Conservation (phyloP, 2,888 invertebrate species). For the Pheosia tremula region DNA sequence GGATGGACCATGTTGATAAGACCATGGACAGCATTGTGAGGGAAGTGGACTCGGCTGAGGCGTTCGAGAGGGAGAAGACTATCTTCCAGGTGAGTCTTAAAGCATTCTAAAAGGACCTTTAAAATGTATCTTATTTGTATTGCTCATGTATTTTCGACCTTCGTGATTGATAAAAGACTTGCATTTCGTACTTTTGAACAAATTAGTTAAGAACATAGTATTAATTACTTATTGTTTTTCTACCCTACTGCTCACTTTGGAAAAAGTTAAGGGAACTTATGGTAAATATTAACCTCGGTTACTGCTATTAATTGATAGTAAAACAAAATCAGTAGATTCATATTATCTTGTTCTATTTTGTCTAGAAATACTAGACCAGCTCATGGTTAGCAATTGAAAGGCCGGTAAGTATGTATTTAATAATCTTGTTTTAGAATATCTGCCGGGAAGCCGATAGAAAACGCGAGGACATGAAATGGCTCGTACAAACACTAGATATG, state of each 20-base stretch:
- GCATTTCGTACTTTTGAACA: no score
- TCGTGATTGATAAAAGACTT: no score
- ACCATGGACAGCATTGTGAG: slow-evolving; percentile 93
- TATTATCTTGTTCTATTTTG: no score
- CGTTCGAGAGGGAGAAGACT: slow-evolving; percentile 95
- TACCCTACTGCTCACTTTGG: slow-evolving; percentile 52
- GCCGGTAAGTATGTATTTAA: slow-evolving; percentile 5
- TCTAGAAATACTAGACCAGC: neutral
- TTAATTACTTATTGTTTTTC: slow-evolving; percentile 4
- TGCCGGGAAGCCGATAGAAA: slow-evolving; percentile 95
- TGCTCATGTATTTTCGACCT: neutral
- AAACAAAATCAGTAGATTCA: no score
- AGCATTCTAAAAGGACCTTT: neutral
- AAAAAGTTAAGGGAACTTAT: slow-evolving; percentile 76
- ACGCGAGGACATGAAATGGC: slow-evolving; percentile 97
- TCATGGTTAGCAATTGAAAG: slow-evolving; percentile 2
- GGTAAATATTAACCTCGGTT: slow-evolving; percentile 62
- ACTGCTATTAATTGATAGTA: slow-evolving; percentile 4
- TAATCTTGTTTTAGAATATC: slow-evolving; percentile 86
- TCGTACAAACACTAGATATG: slow-evolving; percentile 95
- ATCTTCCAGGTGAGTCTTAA: slow-evolving; percentile 91
- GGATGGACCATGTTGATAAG: slow-evolving; percentile 96
- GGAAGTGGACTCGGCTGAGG: slow-evolving; percentile 93
- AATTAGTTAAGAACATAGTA: neutral
- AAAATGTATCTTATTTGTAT: neutral